These are phyloP conservation scores for Styela plicata DNA, from an alignment of 23 tunicate species.

Conservation along the genomic window DNA sequence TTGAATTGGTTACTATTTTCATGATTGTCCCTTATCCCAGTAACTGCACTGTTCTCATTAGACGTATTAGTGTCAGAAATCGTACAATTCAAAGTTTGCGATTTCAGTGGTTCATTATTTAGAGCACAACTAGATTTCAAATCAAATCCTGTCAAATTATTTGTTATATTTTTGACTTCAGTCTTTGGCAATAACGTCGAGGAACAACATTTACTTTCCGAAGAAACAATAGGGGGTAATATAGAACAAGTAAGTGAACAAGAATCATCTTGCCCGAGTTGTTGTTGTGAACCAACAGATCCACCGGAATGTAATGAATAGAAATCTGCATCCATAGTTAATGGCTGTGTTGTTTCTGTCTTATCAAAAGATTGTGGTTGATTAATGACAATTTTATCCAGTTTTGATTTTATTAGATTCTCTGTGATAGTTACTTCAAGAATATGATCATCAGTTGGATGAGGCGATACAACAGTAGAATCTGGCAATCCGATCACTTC, in stretches of 20 bases:
- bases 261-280: background rate
- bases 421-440: background rate
- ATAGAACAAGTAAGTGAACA: background rate
- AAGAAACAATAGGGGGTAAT: background rate
- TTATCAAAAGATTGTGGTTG: background rate
- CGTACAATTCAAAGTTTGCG: background rate
- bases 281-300: background rate
- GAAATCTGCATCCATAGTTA: conserved; percentile 4
- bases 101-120: background rate
- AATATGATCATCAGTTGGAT: background rate
- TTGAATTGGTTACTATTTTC: too few species aligned
- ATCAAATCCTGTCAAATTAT: background rate
- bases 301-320: background rate
- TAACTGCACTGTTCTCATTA: background rate
- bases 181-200: background rate
- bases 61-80: background rate
- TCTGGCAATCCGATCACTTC: background rate
- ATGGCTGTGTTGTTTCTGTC: background rate
- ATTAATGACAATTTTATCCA: background rate
- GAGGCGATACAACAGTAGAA: background rate
- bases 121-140: background rate
- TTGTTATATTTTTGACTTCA: background rate
- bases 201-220: background rate
- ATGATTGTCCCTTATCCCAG: background rate
- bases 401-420: background rate